Percentiles rank a stretch among this genome's conserved stretches.
Evolutionary conservation across 2,888 invertebrate species (phyloP).

Genomic region (Diaprepes abbreviatus): DNA sequence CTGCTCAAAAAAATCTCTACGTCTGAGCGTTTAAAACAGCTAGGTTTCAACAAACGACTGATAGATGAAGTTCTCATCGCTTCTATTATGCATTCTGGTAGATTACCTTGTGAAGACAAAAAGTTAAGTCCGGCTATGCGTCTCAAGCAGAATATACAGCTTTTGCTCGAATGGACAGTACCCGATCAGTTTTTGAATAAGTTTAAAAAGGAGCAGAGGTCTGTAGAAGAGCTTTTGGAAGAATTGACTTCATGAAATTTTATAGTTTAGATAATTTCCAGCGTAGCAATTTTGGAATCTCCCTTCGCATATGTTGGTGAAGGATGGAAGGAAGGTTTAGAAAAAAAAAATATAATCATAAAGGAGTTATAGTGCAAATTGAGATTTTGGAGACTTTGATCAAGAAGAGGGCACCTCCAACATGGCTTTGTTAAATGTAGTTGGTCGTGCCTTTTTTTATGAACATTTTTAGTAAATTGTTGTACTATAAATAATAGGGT

Average conservation of each 20-base stretch:
- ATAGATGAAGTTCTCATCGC: slow-evolving; percentile 87
- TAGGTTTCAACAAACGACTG: slow-evolving; percentile 81
- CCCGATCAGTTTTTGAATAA: slow-evolving; percentile 83
- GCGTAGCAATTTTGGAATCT: no score
- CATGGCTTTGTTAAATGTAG: no score
- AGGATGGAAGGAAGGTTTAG: no score
- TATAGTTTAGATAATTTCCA: neutral
- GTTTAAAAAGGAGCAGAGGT: slow-evolving; percentile 80
- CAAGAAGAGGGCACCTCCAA: no score
- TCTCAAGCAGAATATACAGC: slow-evolving; percentile 81
- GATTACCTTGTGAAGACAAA: slow-evolving; percentile 74
- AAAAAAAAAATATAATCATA: no score
- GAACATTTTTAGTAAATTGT: no score
- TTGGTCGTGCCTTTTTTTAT: no score
- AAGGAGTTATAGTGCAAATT: no score
- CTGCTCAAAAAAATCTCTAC: slow-evolving; percentile 86
- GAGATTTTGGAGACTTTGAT: no score
- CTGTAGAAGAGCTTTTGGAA: slow-evolving; percentile 84
- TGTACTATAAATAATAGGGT: no score
- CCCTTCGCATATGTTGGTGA: no score
- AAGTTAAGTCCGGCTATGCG: slow-evolving; percentile 74
- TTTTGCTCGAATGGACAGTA: slow-evolving; percentile 85
- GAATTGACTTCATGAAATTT: slow-evolving; percentile 73
- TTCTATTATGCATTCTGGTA: slow-evolving; percentile 82
- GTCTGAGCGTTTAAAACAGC: slow-evolving; percentile 80